Evolutionary conservation across 37 sponge, comb jelly and placozoan genomes (phyloP).

Genomic region (Chondrosia reniformis): DNA sequence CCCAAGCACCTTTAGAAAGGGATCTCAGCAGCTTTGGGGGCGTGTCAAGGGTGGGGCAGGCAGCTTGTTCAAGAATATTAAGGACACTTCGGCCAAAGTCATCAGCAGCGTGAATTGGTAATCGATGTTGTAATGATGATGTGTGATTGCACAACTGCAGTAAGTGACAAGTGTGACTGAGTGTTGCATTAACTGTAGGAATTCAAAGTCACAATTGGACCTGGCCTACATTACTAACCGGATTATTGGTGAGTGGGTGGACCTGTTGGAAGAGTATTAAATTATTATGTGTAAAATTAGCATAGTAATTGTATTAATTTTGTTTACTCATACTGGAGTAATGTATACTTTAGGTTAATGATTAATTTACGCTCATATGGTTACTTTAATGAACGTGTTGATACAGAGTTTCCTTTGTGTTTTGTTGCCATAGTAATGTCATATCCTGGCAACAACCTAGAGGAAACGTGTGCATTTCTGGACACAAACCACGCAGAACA

Average conservation of each 20-base stretch:
- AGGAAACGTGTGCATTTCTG: conserved; percentile 57
- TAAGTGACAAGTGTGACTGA: not conserved
- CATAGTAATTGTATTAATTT: too few species aligned
- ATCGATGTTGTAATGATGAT: not conserved
- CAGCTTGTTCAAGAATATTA: conserved; percentile 73
- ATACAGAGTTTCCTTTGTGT: not conserved
- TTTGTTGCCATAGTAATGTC: conserved; percentile 89
- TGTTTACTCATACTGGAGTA: too few species aligned
- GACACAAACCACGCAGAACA: conserved; percentile 57
- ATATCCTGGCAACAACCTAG: conserved; percentile 60
- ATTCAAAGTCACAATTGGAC: not conserved
- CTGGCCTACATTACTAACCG: conserved; percentile 73
- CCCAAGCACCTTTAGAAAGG: not conserved
- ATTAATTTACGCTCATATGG: too few species aligned
- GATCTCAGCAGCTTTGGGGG: conserved; percentile 69
- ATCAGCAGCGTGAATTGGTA: conserved; percentile 41
- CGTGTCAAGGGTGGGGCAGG: conserved; percentile 80
- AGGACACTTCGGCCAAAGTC: conserved; percentile 76
- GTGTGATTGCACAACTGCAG: too few species aligned
- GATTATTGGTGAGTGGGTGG: conserved; percentile 68
- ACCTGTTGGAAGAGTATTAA: too few species aligned
- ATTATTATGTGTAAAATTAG: too few species aligned
- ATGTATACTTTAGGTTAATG: too few species aligned
- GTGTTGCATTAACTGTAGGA: not conserved
- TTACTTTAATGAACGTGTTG: too few species aligned